Evolutionary conservation across 1,140 invertebrate species (phyloP), one percentile per base, ranked within the genome.

Genomic region (Drosophila subobscura): DNA sequence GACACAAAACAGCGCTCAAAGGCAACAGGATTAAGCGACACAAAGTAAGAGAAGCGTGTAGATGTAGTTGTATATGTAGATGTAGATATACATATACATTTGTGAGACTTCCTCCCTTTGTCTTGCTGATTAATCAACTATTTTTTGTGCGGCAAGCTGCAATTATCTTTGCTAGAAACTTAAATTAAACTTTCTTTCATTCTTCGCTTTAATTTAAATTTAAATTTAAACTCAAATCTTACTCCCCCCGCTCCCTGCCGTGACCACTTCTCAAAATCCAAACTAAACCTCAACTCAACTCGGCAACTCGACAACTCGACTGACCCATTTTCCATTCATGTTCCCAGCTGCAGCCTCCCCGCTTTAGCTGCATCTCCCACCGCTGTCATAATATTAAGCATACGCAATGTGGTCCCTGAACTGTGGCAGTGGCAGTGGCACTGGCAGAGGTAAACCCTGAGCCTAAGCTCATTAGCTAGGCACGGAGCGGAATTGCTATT

Each of bases 401-500:
- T 84, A 84, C 80, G 80, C 63, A 53, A 33, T 44, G 50, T 72
- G 61, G 65, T 46, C 37, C 56, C 47, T 25, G 10, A 33, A 29
- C 20, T 59, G 45, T 10, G 50, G 45, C 7, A 42, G 16, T 20
- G 16, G 16, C 16, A 20, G 0, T 20, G 61, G 29, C 27, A 54
- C 16, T 20, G 46, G 52, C 10, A 58, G 46, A 80, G 53, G 51
- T 57, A 78, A 71, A 70, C 64, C 66, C 66, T 14, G 44, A 65
- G 54, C 10, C 68, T 86, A 86, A 85, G 81, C 81, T 85, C 52
- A 85, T 85, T 81, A 86, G 50, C 67, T 61, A 71, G 60, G 54
- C 66, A 47, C 58, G 29, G 45, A 60, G 63, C 44, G 57, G 58
- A 4, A 55, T 59, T 77, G 58, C 72, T 47, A 78, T 85, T 85